Conservation (phyloP, 2,888 invertebrate species). For the Leucophora obtusa region DNA sequence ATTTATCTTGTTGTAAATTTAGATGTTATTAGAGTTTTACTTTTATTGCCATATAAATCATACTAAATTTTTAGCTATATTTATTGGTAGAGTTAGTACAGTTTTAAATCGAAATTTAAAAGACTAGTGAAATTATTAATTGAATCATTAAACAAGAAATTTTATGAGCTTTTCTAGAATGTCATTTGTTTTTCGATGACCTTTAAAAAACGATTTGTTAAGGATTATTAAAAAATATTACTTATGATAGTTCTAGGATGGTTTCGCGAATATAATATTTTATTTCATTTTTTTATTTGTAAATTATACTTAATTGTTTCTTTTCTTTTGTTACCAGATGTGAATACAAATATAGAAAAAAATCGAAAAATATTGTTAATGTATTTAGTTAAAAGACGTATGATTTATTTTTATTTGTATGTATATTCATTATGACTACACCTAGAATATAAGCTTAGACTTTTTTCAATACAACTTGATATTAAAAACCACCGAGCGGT, state of each 20-base stretch:
- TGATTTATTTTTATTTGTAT: neutral
- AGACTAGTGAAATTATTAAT: slow-evolving; percentile 4
- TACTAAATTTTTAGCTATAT: slow-evolving; percentile 27
- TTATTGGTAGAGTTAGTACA: slow-evolving; percentile 27
- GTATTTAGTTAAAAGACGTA: neutral
- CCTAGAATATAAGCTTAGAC: no score
- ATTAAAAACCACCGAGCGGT: no score
- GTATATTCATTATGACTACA: no score
- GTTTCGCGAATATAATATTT: no score
- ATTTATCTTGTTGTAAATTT: slow-evolving; percentile 57
- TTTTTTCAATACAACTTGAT: no score
- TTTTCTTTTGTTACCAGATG: no score
- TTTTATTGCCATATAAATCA: slow-evolving; percentile 62
- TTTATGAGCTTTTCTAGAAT: neutral
- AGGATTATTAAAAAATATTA: neutral
- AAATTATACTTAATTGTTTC: no score
- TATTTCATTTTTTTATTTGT: no score
- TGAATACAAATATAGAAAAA: neutral
- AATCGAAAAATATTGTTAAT: no score
- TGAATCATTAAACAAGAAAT: neutral
- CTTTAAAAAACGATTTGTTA: neutral
- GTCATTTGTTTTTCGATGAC: neutral
- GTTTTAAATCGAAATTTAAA: slow-evolving; percentile 16
- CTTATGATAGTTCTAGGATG: neutral
- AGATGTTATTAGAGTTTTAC: slow-evolving; percentile 54